These are phyloP conservation scores for Anoura caudifer DNA, from an alignment of 2,113 vertebrate genomes.

Conservation along the genomic window DNA sequence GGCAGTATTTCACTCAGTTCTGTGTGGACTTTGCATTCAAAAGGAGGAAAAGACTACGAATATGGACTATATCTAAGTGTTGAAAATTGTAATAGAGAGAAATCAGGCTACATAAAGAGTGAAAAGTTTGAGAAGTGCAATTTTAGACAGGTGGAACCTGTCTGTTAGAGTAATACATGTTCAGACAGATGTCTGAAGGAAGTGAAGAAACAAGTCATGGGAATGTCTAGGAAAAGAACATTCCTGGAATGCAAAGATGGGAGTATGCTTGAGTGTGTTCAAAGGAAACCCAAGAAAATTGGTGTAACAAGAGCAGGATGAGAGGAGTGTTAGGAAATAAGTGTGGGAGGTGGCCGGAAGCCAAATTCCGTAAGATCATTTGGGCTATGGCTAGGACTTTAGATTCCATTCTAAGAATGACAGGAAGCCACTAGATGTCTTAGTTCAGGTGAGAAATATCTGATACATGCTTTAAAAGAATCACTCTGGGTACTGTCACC, in stretches of 20 bases:
- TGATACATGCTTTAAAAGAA: not conserved
- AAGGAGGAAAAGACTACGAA: not conserved
- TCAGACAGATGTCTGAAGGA: not conserved
- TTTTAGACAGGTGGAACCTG: not conserved
- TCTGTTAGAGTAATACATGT: not conserved
- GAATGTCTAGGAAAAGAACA: not conserved
- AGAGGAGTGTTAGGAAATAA: not conserved
- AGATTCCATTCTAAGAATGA: not conserved
- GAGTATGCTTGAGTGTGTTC: not conserved
- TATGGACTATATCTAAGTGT: not conserved
- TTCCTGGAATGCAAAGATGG: not conserved
- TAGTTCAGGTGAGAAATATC: not conserved
- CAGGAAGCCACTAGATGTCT: not conserved
- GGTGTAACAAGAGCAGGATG: not conserved
- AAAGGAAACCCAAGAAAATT: not conserved
- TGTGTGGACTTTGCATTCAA: not conserved
- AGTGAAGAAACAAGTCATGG: not conserved
- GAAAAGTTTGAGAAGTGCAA: not conserved
- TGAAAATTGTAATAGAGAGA: not conserved
- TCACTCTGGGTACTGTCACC: not conserved
- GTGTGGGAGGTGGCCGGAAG: not conserved
- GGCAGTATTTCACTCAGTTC: not conserved
- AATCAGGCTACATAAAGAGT: not conserved
- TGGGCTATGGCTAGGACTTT: not conserved
- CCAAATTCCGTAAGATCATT: not conserved